Conservation (phyloP, 2,888 invertebrate species). For the Dynastes hyllus region DNA sequence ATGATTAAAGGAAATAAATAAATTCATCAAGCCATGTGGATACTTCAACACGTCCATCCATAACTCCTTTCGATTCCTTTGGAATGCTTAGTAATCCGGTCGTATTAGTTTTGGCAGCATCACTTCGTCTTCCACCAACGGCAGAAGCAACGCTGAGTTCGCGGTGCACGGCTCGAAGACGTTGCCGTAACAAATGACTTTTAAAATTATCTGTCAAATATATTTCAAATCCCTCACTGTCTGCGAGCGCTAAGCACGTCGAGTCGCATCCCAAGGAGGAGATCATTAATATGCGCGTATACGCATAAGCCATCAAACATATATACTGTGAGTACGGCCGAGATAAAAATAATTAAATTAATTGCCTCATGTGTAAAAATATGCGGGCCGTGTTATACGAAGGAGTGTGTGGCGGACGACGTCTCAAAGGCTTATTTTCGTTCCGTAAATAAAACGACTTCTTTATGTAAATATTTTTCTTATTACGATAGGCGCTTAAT, state of each 20-base stretch:
- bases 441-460: slow-evolving; percentile 43
- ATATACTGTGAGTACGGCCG: slow-evolving; percentile 12
- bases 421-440: slow-evolving; percentile 47
- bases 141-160: neutral
- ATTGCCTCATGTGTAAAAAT: slow-evolving; percentile 54
- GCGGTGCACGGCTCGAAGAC: slow-evolving; percentile 8
- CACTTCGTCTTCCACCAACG: neutral
- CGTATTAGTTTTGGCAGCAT: slow-evolving; percentile 33
- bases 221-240: slow-evolving; percentile 51
- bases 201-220: slow-evolving; percentile 52
- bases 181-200: slow-evolving; percentile 50
- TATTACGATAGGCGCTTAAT: slow-evolving; percentile 47
- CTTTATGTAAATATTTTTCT: slow-evolving; percentile 49
- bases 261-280: slow-evolving; percentile 32
- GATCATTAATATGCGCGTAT: slow-evolving; percentile 50
- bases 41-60: neutral
- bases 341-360: slow-evolving; percentile 54
- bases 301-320: slow-evolving; percentile 49
- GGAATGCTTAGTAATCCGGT: neutral
- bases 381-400: slow-evolving; percentile 42
- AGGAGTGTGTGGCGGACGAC: slow-evolving; percentile 4
- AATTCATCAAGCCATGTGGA: too few species aligned
- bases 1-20: too few species aligned
- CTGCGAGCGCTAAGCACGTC: slow-evolving; percentile 45
- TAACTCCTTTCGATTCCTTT: neutral